These are phyloP conservation scores for Ganaspis sp. DNA, from an alignment of 1,140 invertebrate genomes.

Conservation along the genomic window DNA sequence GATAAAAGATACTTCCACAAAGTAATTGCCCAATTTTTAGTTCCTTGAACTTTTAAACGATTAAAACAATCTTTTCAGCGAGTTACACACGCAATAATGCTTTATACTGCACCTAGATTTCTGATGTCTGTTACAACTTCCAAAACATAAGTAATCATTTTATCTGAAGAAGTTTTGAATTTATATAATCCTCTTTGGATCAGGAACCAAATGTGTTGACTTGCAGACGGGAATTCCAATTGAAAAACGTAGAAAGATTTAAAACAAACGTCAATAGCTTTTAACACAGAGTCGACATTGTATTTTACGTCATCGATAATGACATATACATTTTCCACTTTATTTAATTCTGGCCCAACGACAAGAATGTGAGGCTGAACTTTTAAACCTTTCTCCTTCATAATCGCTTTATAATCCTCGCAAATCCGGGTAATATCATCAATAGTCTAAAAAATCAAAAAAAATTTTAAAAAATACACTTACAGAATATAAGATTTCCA, in stretches of 20 bases:
- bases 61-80: no score
- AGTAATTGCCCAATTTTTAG: not conserved
- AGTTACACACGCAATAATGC: no score
- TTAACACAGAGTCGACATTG: not conserved
- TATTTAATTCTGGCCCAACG: conserved; percentile 31
- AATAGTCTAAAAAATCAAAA: conserved; percentile 30
- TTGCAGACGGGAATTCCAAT: conserved; percentile 11
- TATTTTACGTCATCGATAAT: conserved; percentile 32
- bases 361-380: conserved; percentile 41
- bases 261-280: conserved; percentile 39
- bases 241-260: conserved; percentile 38
- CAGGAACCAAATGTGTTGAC: conserved; percentile 40
- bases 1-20: not conserved
- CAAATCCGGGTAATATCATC: not conserved
- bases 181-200: conserved; percentile 35
- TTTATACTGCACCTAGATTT: not conserved
- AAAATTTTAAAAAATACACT: not conserved
- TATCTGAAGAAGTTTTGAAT: conserved; percentile 31
- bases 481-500: not conserved
- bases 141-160: not conserved
- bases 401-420: conserved; percentile 6
- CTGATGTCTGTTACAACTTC: conserved; percentile 1
- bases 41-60: not conserved
- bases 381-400: conserved; percentile 5
- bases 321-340: not conserved